phyloP scores from a whole-genome alignment of 2,888 invertebrate genomes.

The Caradrina kadenii region DNA sequence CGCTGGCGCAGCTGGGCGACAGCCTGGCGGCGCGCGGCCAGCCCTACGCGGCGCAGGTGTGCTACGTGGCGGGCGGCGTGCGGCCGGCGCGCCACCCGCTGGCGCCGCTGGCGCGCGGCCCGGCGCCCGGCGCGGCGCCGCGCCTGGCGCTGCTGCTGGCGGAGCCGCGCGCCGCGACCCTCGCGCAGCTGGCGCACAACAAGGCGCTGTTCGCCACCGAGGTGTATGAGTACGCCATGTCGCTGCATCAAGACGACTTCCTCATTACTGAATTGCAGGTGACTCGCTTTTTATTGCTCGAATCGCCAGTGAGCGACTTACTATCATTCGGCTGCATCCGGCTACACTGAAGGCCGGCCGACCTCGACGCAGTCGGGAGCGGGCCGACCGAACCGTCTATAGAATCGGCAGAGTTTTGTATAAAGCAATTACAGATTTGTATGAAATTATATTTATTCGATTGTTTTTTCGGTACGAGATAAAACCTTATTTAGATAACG shows the following conservation, averaged over 20 bases:
- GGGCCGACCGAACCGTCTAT: too few species aligned
- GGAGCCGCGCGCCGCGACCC: constrained; percentile 91
- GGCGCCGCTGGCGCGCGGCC: constrained; percentile 93
- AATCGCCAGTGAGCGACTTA: too few species aligned
- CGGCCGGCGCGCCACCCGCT: constrained; percentile 92
- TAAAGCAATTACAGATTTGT: too few species aligned
- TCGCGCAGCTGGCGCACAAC: constrained; percentile 93
- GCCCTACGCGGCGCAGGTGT: constrained; percentile 98
- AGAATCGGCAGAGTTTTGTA: too few species aligned
- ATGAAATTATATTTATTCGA: too few species aligned
- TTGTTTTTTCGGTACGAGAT: too few species aligned
- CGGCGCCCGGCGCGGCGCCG: constrained; percentile 89
- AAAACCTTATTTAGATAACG: too few species aligned
- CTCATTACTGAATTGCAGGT: constrained; percentile 94
- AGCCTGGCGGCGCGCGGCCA: constrained; percentile 94
- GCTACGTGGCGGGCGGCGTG: constrained; percentile 96
- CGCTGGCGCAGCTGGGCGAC: constrained; percentile 93
- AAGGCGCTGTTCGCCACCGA: constrained; percentile 98
- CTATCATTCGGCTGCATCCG: too few species aligned
- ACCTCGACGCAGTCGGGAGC: too few species aligned
- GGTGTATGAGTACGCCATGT: constrained; percentile 98
- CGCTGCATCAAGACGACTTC: constrained; percentile 93
- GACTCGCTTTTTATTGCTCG: background rate
- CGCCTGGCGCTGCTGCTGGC: constrained; percentile 96
- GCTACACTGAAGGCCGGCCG: too few species aligned